A percentile compares a stretch with the other conserved stretches of the same genome.
phyloP scores from a whole-genome alignment of 2,888 invertebrate genomes.

The Lasioglossum figueresi region DNA sequence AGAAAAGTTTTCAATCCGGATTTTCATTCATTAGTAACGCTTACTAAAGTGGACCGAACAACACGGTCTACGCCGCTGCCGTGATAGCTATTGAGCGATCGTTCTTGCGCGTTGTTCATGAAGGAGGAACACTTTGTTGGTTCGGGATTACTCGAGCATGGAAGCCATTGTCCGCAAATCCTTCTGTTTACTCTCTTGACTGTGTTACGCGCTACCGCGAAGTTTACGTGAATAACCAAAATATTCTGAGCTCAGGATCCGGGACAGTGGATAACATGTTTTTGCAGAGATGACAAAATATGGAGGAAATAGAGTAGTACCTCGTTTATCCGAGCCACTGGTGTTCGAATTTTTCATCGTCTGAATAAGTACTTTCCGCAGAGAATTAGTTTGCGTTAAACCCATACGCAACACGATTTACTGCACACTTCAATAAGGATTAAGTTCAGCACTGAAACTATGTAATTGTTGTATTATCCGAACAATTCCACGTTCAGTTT shows the following conservation, averaged over 20 bases:
- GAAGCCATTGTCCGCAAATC: not conserved
- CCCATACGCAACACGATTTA: too few relatives aligned
- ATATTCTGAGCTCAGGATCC: not conserved
- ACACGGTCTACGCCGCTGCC: constrained; percentile 26
- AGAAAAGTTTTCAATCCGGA: constrained; percentile 70
- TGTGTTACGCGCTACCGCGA: not conserved
- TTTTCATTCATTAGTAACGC: constrained; percentile 70
- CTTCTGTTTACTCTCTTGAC: not conserved
- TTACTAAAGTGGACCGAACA: constrained; percentile 53
- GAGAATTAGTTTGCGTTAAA: too few relatives aligned
- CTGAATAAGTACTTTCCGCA: too few relatives aligned
- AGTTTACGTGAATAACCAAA: not conserved
- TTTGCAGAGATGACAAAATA: not conserved
- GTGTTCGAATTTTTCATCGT: too few relatives aligned
- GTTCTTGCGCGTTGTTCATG: constrained; percentile 21
- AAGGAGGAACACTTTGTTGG: not conserved
- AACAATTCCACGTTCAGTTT: too few relatives aligned
- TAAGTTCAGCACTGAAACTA: too few relatives aligned
- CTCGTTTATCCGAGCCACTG: too few relatives aligned
- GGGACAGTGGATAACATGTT: not conserved
- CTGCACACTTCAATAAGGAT: too few relatives aligned
- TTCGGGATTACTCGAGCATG: not conserved
- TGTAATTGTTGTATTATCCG: too few relatives aligned
- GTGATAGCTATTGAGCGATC: not conserved
- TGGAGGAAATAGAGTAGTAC: not conserved